Evolutionary conservation across 1,140 invertebrate genomes (phyloP), one percentile per base, ranked within the genome.

Genomic region (Phymastichus coffea): DNA sequence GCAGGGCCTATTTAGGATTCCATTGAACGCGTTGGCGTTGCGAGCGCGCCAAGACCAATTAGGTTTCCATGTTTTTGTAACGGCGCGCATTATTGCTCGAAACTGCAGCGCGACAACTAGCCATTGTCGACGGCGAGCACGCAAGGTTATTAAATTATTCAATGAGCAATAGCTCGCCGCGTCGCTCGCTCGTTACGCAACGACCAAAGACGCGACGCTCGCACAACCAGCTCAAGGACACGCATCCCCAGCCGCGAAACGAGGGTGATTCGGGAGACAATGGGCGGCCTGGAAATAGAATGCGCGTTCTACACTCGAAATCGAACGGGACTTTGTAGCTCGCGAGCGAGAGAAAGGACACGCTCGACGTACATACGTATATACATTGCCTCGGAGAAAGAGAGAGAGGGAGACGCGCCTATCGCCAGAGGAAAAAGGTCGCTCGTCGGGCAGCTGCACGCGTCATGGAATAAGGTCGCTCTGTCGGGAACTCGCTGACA

Each of bases 221-320:
- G 10, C 0, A 7, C 2, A 47, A 47, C 22, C 10, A 14, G 19
- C 44, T 37, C 41, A 56, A 56, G 53, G 53, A 37, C 30, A 37
- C n/a, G 38, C 19, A 22, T 15, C 22, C 26, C 2, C 9, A 25
- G 20, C 14, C 52, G 46, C 22, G 15, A 57, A 57, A 57, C 33
- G 25, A 30, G 55, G 35, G 22, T 49, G 48, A 57, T 48, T 49
- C 55, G 40, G 20, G 22, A 1, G 4, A 57, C 44, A 57, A 38
- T 47, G 35, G 12, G 23, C 40, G 43, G 14, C 20, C 30, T 25
- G 33, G n/a, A 40, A 57, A 57, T 48, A 57, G 44, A 57, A 40
- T 28, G 3, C 4, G 12, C 35, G 12, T n/a, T n/a, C n/a, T 22
- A 54, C 25, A 43, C 37, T 28, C 30, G 37, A 54, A 44, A 44